These are phyloP conservation scores for Sinopyrophorus schimmeli DNA, from an alignment of 2,888 invertebrate genomes.

Conservation along the genomic window DNA sequence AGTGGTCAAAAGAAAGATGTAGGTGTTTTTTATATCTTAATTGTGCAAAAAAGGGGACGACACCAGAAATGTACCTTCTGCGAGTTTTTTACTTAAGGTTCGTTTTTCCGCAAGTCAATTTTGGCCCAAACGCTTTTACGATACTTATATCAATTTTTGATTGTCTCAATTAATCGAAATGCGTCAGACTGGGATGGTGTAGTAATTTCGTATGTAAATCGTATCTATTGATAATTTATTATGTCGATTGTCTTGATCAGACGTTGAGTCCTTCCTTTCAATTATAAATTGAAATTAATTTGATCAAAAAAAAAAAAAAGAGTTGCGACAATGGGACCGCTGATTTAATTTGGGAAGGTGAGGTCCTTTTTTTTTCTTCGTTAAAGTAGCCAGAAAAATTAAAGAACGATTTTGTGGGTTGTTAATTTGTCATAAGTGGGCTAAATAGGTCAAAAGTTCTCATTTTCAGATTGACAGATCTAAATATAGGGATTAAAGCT, in stretches of 20 bases:
- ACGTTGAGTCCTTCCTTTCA: slow-evolving; percentile 27
- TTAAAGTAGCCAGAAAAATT: too few relatives aligned
- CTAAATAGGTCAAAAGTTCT: too few relatives aligned
- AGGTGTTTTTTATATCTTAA: too few relatives aligned
- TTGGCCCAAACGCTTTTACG: neutral
- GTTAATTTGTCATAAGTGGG: too few relatives aligned
- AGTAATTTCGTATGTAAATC: slow-evolving; percentile 21
- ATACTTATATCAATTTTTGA: slow-evolving; percentile 7
- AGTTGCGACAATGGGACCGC: slow-evolving; percentile 15
- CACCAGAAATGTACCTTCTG: too few relatives aligned
- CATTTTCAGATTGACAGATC: too few relatives aligned
- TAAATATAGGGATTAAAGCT: too few relatives aligned
- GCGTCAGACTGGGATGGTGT: slow-evolving; percentile 21
- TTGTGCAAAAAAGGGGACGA: too few relatives aligned
- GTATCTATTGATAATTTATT: slow-evolving; percentile 22
- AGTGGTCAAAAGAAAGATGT: too few relatives aligned
- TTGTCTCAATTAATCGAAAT: slow-evolving; percentile 12
- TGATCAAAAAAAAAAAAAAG: slow-evolving; percentile 14
- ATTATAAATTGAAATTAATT: slow-evolving; percentile 32
- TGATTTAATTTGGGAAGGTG: slow-evolving; percentile 18
- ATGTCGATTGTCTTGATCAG: slow-evolving; percentile 21
- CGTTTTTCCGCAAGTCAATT: neutral
- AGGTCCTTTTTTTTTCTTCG: too few relatives aligned
- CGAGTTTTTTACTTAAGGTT: neutral
- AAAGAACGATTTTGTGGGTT: too few relatives aligned